These are phyloP conservation scores for Datnioides undecimradiatus DNA, from an alignment of 2,113 vertebrate genomes.

Conservation along the genomic window DNA sequence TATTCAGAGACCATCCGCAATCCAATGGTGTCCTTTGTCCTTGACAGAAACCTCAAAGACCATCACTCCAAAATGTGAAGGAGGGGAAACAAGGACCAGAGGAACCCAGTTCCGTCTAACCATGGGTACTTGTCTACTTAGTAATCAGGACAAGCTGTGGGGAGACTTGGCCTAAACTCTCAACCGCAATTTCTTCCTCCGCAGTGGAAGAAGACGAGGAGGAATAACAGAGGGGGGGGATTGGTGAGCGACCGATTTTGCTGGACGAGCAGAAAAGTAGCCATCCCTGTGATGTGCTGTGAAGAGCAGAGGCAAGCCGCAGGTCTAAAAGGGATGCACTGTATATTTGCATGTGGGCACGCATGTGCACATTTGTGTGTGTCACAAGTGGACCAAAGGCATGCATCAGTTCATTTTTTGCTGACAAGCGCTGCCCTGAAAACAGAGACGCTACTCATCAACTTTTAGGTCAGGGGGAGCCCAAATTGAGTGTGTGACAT, in stretches of 20 bases:
- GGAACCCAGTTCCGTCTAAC: slow-evolving; percentile 64
- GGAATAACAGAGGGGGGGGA: slow-evolving; percentile 63
- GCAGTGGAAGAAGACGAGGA: slow-evolving; percentile 63
- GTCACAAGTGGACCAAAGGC: slow-evolving; percentile 46
- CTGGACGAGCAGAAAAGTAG: slow-evolving; percentile 71
- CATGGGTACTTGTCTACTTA: slow-evolving; percentile 74
- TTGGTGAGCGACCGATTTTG: slow-evolving; percentile 55
- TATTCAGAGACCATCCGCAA: slow-evolving; percentile 44
- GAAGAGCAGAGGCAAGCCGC: slow-evolving; percentile 36
- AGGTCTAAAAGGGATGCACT: slow-evolving; percentile 43
- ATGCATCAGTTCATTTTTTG: slow-evolving; percentile 54
- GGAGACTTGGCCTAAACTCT: slow-evolving; percentile 67
- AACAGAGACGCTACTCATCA: slow-evolving; percentile 77
- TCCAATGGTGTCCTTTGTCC: slow-evolving; percentile 19
- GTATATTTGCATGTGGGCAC: slow-evolving; percentile 17
- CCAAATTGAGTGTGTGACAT: slow-evolving; percentile 74
- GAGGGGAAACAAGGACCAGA: slow-evolving; percentile 54
- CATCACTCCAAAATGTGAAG: slow-evolving; percentile 48
- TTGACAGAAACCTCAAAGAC: slow-evolving; percentile 50
- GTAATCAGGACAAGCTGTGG: slow-evolving; percentile 80
- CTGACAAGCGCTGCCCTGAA: slow-evolving; percentile 59
- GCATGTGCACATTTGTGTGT: slow-evolving; percentile 21
- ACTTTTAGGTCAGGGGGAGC: slow-evolving; percentile 68
- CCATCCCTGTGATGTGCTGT: slow-evolving; percentile 64
- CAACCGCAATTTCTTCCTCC: slow-evolving; percentile 71